phyloP scores from a whole-genome alignment of 1,140 invertebrate genomes.

The Temnothorax curvispinosus region DNA sequence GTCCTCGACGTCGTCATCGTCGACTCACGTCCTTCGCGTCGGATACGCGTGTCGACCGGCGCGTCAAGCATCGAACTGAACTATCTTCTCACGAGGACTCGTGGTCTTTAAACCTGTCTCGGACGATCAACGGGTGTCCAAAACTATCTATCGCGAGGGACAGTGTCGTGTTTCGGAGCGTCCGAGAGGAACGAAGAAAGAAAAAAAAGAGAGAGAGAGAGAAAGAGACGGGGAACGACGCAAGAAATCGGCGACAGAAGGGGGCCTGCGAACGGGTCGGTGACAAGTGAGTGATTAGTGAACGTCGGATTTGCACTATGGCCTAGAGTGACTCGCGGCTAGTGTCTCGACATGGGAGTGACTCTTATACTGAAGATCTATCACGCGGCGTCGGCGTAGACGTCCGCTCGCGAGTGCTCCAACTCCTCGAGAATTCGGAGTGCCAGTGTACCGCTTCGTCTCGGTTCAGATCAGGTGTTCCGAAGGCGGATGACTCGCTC shows the following conservation, averaged over 20 bases:
- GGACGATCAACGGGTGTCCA: not conserved
- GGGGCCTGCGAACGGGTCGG: not conserved
- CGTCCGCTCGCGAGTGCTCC: constrained; percentile 26
- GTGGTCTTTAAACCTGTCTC: not conserved
- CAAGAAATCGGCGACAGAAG: not conserved
- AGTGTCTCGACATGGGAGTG: constrained; percentile 51
- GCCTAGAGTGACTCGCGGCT: constrained; percentile 34
- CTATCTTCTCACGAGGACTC: not conserved
- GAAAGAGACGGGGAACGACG: not conserved
- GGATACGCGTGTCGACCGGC: constrained; percentile 25
- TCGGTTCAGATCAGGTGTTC: not conserved
- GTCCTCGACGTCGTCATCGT: not conserved
- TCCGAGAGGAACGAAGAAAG: not conserved
- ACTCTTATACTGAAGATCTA: constrained; percentile 54
- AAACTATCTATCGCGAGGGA: not conserved
- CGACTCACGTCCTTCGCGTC: not conserved
- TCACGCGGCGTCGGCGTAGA: constrained; percentile 32
- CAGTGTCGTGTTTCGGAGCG: not conserved
- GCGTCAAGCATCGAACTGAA: not conserved
- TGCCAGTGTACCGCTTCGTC: constrained; percentile 15
- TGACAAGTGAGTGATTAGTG: constrained; percentile 58
- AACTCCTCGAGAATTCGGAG: not conserved
- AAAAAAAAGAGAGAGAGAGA: not conserved
- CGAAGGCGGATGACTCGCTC: not conserved
- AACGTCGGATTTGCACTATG: constrained; percentile 21